A percentile compares a stretch with the other conserved stretches of the same genome.
Evolutionary conservation across 2,113 vertebrate species (phyloP).

Genomic region (Thymallus thymallus): DNA sequence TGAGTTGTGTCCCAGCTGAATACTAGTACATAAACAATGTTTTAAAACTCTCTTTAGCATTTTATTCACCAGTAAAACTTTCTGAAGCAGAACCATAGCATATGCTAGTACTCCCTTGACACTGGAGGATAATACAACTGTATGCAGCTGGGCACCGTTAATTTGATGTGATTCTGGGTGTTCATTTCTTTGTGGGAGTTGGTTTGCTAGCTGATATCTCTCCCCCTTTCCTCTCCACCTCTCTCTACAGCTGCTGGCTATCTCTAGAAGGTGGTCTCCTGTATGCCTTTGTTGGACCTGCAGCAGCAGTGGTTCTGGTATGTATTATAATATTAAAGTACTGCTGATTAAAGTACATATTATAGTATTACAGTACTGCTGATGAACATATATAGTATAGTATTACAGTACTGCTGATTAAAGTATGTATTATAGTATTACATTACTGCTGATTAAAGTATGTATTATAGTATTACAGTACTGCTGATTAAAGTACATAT

Average conservation of each 20-base stretch:
- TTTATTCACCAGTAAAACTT: constrained; percentile 55
- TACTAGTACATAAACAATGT: constrained; percentile 67
- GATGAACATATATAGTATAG: no score
- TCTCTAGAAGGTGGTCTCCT: constrained; percentile 98
- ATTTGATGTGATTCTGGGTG: constrained; percentile 66
- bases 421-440: no score
- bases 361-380: no score
- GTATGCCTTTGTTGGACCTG: constrained; percentile 97
- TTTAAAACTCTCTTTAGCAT: constrained; percentile 69
- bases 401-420: no score
- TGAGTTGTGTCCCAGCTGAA: constrained; percentile 68
- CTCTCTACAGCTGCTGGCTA: constrained; percentile 90
- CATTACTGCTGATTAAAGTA: no score
- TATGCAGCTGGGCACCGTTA: constrained; percentile 57
- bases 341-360: no score
- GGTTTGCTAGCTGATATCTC: constrained; percentile 64
- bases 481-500: no score
- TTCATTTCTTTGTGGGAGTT: constrained; percentile 78
- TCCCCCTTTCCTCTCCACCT: neutral
- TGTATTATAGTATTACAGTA: no score
- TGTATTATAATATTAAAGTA: constrained; percentile 36
- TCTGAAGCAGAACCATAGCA: constrained; percentile 55
- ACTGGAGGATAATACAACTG: constrained; percentile 48
- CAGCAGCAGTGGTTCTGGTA: constrained; percentile 98
- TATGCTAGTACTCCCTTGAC: constrained; percentile 54